Evolutionary conservation across 2,888 invertebrate species (phyloP), one percentile per base, ranked within the genome.

Genomic region (Brachyopa scutellaris): DNA sequence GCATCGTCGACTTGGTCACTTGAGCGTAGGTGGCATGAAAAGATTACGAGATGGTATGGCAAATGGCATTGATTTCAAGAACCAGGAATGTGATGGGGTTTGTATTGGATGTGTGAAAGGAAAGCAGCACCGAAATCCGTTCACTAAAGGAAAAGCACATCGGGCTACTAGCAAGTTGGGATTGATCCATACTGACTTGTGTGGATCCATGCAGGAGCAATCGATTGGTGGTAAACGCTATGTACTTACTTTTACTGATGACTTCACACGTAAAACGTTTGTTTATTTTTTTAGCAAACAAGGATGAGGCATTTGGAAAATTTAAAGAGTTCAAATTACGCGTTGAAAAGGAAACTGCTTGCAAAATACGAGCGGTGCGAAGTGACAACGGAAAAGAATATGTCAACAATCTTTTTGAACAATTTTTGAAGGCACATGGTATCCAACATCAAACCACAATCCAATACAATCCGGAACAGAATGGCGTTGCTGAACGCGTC

Each of bases 221-320:
- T 51, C 29, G 9, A 51, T 51, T 51, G 17, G 29, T 26, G 17
- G 47, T 31, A 55, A 55, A 55, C 38, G 38, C n/a, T 55, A 55
- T 13, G 23, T 55, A 9, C 38, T 55, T 11, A 55, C 55, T 9
- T 55, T 55, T 23, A 38, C 38, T 23, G 55, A 55, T 38, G 55
- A 55, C 55, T 55, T 55, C 55, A 55, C 38, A 55, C 38, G 38
- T 38, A 38, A 38, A 13, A 38, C 1, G 15, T 38, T 38, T 38
- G 9, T n/a, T n/a, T n/a, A n/a, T n/a, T 13, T 31, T 31, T 9
- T 31, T 9, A 31, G 9, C 31, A 31, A 31, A 31, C 31, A 53
- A 33, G 6, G 31, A 19, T 33, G 33, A 53, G 19, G 19, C 31
- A 53, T 53, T 33, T 5, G 6, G 0, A 15, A 33, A 31, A 11